Conservation (phyloP, 2,888 invertebrate species). For the Lypha dubia region DNA sequence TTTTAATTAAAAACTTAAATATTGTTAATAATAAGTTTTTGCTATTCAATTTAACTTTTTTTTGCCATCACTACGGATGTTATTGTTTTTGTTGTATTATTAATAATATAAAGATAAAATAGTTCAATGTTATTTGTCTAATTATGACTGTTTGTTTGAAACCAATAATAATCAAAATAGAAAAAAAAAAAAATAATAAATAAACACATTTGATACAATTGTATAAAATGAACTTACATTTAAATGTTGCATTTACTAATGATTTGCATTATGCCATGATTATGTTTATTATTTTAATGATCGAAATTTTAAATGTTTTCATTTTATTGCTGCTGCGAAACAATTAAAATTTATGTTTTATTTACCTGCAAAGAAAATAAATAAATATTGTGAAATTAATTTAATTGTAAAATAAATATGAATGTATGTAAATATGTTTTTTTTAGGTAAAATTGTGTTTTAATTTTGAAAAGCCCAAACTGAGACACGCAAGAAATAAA, state of each 20-base stretch:
- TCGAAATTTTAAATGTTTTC: constrained; percentile 18
- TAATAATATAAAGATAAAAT: constrained; percentile 32
- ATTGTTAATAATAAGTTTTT: constrained; percentile 44
- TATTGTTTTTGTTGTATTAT: constrained; percentile 38
- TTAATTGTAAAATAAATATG: constrained; percentile 39
- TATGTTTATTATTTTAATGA: constrained; percentile 43
- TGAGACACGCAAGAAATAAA: neutral
- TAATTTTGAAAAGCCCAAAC: neutral
- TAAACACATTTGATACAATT: constrained; percentile 27
- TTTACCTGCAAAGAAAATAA: constrained; percentile 67
- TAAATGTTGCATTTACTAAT: constrained; percentile 42
- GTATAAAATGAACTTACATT: constrained; percentile 49
- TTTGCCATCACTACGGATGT: neutral
- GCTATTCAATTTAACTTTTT: constrained; percentile 19
- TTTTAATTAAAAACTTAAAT: constrained; percentile 63
- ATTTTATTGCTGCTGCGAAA: constrained; percentile 17
- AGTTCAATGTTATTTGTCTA: constrained; percentile 61
- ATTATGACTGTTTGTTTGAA: constrained; percentile 64
- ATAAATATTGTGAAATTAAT: constrained; percentile 54
- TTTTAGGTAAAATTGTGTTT: constrained; percentile 30
- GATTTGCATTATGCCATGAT: constrained; percentile 42
- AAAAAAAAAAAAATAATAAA: neutral
- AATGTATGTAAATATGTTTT: neutral
- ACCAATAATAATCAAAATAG: constrained; percentile 6
- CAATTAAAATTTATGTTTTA: constrained; percentile 57